These are phyloP conservation scores for Trichomycterus rosablanca DNA, from an alignment of 2,113 vertebrate species.

Conservation along the genomic window DNA sequence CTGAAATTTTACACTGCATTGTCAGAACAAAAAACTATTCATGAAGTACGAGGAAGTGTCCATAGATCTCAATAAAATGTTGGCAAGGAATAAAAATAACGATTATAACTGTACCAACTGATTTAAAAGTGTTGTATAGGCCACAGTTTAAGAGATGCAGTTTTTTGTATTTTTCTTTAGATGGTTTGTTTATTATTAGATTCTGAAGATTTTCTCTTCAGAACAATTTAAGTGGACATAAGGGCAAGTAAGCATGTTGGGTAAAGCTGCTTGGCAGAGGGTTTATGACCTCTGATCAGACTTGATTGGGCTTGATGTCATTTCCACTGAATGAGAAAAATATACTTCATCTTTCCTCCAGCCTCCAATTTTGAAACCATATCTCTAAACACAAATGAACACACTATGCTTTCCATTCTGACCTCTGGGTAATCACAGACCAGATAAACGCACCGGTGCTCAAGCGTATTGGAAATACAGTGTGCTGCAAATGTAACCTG, in stretches of 20 bases:
- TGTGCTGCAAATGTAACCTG: conserved; percentile 42
- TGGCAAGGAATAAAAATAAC: no score
- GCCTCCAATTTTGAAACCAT: neutral
- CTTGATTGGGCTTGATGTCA: neutral
- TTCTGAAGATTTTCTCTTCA: no score
- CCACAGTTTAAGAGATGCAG: no score
- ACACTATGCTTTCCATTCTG: conserved; percentile 10
- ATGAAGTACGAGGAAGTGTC: no score
- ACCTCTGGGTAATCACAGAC: conserved; percentile 21
- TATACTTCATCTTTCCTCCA: neutral
- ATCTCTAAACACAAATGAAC: conserved; percentile 25
- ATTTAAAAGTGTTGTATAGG: no score
- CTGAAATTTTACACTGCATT: no score
- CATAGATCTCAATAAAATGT: no score
- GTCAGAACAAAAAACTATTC: no score
- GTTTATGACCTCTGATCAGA: conserved; percentile 22
- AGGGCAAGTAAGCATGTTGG: conserved; percentile 11
- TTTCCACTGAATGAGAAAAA: neutral
- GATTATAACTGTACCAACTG: no score
- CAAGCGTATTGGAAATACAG: conserved; percentile 7
- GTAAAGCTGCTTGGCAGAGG: conserved; percentile 23
- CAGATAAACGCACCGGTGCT: conserved; percentile 26
- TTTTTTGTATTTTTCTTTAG: no score
- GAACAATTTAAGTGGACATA: no score
- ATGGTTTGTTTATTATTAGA: no score